Evolutionary conservation across 2,888 invertebrate species (phyloP).

Genomic region (Athrips mouffetella): DNA sequence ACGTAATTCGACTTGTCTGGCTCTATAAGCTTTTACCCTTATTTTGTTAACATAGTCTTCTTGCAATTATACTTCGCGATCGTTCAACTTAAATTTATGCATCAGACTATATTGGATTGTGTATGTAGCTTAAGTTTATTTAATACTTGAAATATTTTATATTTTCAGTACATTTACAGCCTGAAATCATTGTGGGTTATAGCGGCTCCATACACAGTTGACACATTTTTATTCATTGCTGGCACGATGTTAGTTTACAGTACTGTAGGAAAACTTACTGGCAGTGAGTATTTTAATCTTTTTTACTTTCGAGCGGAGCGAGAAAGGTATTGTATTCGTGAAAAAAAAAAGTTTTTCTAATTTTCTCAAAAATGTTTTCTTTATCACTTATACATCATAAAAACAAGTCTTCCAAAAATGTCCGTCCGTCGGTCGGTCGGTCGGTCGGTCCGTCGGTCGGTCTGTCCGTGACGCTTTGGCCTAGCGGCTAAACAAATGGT

Average conservation of each 20-base stretch:
- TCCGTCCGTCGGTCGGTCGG: too few species aligned
- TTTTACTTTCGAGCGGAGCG: not conserved
- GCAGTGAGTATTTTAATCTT: constrained; percentile 21
- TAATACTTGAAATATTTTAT: constrained; percentile 2
- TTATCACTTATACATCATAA: not conserved
- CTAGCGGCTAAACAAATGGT: too few species aligned
- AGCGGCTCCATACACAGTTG: constrained; percentile 64
- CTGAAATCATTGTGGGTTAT: constrained; percentile 41
- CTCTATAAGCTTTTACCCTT: too few species aligned
- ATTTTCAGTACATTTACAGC: constrained; percentile 36
- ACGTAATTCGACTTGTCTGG: too few species aligned
- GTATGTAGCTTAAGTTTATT: not conserved
- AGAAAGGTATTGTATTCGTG: too few species aligned
- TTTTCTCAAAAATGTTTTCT: not conserved
- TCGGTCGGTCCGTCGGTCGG: too few species aligned
- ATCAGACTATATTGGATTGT: not conserved
- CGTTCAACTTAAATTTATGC: constrained; percentile 7
- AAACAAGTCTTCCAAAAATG: not conserved
- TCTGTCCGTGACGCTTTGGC: too few species aligned
- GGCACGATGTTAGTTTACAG: constrained; percentile 34
- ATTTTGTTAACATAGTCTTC: too few species aligned
- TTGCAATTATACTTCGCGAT: not conserved
- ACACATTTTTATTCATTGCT: constrained; percentile 71
- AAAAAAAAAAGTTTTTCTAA: too few species aligned
- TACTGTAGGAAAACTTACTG: constrained; percentile 27